Conservation (phyloP, 2,113 vertebrate species). For the Callospermophilus lateralis region DNA sequence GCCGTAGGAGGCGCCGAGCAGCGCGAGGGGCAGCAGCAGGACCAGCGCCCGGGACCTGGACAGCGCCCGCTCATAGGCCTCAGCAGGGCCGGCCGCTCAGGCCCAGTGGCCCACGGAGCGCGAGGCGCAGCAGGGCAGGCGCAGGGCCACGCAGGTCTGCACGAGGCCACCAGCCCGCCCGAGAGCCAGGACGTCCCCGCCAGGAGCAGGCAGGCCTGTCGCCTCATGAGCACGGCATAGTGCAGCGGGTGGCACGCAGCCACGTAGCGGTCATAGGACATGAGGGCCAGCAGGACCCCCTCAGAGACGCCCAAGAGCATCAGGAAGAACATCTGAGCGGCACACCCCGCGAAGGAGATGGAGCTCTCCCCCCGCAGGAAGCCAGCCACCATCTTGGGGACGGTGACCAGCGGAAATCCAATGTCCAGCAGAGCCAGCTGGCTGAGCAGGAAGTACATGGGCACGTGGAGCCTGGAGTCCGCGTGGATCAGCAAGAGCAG, state of each 20-base stretch:
- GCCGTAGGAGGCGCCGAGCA: constrained; percentile 44
- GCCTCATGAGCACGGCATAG: constrained; percentile 71
- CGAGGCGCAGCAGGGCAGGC: constrained; percentile 63
- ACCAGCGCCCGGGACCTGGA: constrained; percentile 48
- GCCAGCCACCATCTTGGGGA: constrained; percentile 62
- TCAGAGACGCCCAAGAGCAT: constrained; percentile 67
- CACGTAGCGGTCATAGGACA: constrained; percentile 78
- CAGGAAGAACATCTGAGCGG: constrained; percentile 75
- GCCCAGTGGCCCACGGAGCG: neutral
- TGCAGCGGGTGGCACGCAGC: constrained; percentile 72
- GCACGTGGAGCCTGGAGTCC: constrained; percentile 57
- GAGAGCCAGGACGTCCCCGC: constrained; percentile 23
- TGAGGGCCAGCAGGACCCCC: constrained; percentile 63
- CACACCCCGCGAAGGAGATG: constrained; percentile 66
- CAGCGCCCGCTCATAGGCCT: constrained; percentile 30
- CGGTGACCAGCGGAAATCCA: constrained; percentile 68
- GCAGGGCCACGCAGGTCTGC: constrained; percentile 41
- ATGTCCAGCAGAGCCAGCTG: constrained; percentile 76
- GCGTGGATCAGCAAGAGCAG: constrained; percentile 64
- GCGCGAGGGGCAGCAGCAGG: constrained; percentile 37
- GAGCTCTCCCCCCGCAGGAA: constrained; percentile 2
- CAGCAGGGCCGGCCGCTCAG: constrained; percentile 30
- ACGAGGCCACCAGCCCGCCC: constrained; percentile 44
- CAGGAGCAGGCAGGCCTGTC: constrained; percentile 57
- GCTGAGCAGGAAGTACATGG: constrained; percentile 79